Percentiles rank a stretch among this genome's conserved stretches.
phyloP scores from a whole-genome alignment of 2,113 vertebrate genomes.

The Gorsachius goisagi region DNA sequence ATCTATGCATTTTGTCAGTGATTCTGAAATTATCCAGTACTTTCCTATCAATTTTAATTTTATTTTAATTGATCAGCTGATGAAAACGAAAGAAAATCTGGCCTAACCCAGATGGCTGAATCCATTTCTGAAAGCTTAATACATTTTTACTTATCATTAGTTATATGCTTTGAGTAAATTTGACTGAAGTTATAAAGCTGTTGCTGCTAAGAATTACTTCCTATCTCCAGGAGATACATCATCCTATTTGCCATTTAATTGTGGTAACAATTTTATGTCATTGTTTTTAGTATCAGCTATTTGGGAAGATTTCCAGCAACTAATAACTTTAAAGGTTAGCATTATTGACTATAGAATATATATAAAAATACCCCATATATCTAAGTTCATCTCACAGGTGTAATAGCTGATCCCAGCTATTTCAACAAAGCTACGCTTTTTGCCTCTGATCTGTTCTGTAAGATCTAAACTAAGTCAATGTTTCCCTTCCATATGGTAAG shows the following conservation, averaged over 20 bases:
- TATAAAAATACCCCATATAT: not conserved
- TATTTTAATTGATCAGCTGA: not conserved
- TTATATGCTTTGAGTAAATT: not conserved
- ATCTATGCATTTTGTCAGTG: not conserved
- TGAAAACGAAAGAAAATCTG: not conserved
- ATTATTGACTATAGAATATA: accelerated
- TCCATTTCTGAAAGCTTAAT: not conserved
- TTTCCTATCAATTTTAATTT: not conserved
- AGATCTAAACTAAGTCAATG: not conserved
- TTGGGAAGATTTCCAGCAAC: not conserved
- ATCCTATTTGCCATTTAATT: not conserved
- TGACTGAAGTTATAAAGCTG: not conserved
- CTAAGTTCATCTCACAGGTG: not conserved
- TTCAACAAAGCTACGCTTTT: not conserved
- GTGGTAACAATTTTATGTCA: not conserved
- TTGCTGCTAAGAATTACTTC: not conserved
- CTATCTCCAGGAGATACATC: not conserved
- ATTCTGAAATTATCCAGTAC: not conserved
- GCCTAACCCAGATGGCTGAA: not conserved
- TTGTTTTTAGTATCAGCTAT: not conserved
- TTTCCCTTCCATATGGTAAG: not conserved
- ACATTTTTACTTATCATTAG: not conserved
- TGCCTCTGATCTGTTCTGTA: not conserved
- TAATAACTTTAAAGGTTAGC: not conserved
- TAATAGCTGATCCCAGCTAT: not conserved